Base-by-base conservation (phyloP, 2,888 invertebrate species). In the Tortrix viridana region DNA sequence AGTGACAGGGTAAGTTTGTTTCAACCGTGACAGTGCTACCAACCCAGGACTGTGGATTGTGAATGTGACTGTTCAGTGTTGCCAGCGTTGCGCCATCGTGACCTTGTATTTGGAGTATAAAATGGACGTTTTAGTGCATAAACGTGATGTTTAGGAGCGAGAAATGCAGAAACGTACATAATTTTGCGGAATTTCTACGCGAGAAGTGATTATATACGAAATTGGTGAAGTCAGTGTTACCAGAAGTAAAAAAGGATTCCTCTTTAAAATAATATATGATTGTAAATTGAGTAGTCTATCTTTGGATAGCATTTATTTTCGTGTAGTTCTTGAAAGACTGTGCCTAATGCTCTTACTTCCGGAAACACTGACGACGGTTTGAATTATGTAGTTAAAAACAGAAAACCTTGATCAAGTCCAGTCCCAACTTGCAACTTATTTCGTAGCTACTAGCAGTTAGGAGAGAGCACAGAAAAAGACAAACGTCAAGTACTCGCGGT, bases 1-100 rank as follows among this genome's bases (percentile, higher is more conserved):
- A 90, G 91, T 92, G 91, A 88, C 81, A 90, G 90, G 91, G 91
- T 92, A 92, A 92, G 91, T 88, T 82, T 66, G 76, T 83, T 79
- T 79, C 68, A 70, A 72, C 66, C 69, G 85, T 82, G 84, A 75
- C 72, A 75, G 88, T 88, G 88, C 74, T 79, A 75, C 77, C 82
- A 74, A 75, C 73, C 74, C 71, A 76, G 86, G 84, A 88, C 81
- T 88, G 89, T 90, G 89, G 82, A 76, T 72, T 85, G 89, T 89
- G 89, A 80, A 58, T 76, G 89, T 88, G 87, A 84, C 77, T 82
- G 79, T 82, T 82, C 82, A 89, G 91, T 90, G 91, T 82, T 85
- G 77, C 80, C 80, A 73, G 64, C 70, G 61, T 63, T 59, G 56
- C 73, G 74, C 74, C 32, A 73, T 72, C 65, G 74, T 75, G 73